Base-by-base conservation (phyloP, 2,113 vertebrate genomes). In the Alaudala cheleensis region DNA sequence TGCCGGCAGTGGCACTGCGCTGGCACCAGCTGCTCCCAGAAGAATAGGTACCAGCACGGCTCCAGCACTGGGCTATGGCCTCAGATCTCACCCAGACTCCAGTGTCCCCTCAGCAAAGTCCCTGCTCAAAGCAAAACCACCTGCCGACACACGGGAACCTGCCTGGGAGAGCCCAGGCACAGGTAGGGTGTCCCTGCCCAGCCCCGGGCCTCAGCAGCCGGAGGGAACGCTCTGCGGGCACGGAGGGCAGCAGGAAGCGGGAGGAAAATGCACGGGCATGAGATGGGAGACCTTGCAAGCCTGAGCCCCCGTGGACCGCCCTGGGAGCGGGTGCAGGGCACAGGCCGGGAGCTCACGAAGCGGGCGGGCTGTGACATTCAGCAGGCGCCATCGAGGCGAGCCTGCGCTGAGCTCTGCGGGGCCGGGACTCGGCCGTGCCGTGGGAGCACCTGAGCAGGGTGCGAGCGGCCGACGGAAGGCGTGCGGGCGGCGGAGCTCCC, bases 231-330 rank as follows among this genome's bases (percentile, higher is more conserved):
- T 50, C 83, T 7, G 71, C 4, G 5, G 54, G n/a, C 42, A 8
- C 3, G 1, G 29, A 29, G 53, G 6, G 26, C 2, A 11, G 34
- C 65, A 19, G 6, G 24, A 51, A 65, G 33, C 1, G 9, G 12
- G 22, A 31, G n/a, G 15, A 34, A 21, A 53, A 23, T 1, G 61
- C 26, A 31, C 1, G 0, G 10, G 34, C 28, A 5, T 0, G n/a
- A 28, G 6, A 57, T 4, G 4, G 22, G 34, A 29, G n/a, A 29
- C 24, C 39, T 5, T 11, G 69, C 64, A 69, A 23, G 2, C 29
- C 61, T 0, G 42, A 49, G 47, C 28, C 3, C 0, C 34, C 60
- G 29, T 2, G 3, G 33, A 13, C 23, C n/a, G 10, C 10, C 33
- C 64, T 1, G 45, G 12, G 13, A 71, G 58, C 6, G 1, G 47